These are phyloP conservation scores for Lathronympha strigana DNA, from an alignment of 2,888 invertebrate species.

Conservation along the genomic window DNA sequence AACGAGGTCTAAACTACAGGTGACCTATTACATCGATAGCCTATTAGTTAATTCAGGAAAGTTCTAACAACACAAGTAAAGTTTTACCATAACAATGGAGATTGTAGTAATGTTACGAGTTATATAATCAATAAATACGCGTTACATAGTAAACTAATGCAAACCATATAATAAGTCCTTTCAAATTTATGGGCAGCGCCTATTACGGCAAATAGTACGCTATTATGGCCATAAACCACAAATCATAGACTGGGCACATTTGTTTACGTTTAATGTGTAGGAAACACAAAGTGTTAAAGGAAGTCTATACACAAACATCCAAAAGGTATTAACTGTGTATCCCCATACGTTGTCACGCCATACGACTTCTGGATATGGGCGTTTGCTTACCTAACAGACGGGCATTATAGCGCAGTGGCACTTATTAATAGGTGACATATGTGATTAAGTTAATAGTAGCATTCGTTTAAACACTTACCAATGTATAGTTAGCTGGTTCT, in stretches of 20 bases:
- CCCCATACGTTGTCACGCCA: not conserved
- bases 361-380: not conserved
- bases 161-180: not conserved
- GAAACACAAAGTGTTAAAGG: conserved; percentile 13
- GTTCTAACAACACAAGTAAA: too few species aligned
- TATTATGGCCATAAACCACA: conserved; percentile 1
- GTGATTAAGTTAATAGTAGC: conserved; percentile 14
- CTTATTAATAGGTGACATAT: conserved; percentile 4
- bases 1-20: too few species aligned
- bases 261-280: conserved; percentile 25
- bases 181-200: not conserved
- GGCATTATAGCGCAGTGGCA: conserved; percentile 4
- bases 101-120: not conserved
- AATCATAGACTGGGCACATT: conserved; percentile 5
- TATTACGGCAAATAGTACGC: not conserved
- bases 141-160: not conserved
- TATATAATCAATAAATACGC: not conserved
- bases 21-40: too few species aligned
- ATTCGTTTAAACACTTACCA: conserved; percentile 11
- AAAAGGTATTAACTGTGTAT: conserved; percentile 1
- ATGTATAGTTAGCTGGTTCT: conserved; percentile 1
- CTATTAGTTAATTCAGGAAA: too few species aligned
- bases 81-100: too few species aligned
- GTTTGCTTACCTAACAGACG: not conserved
- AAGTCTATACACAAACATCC: not conserved